Evolutionary conservation across 64 coral and sea anemone species (phyloP), one percentile per base, ranked within the genome.

Genomic region (Porites lutea): DNA sequence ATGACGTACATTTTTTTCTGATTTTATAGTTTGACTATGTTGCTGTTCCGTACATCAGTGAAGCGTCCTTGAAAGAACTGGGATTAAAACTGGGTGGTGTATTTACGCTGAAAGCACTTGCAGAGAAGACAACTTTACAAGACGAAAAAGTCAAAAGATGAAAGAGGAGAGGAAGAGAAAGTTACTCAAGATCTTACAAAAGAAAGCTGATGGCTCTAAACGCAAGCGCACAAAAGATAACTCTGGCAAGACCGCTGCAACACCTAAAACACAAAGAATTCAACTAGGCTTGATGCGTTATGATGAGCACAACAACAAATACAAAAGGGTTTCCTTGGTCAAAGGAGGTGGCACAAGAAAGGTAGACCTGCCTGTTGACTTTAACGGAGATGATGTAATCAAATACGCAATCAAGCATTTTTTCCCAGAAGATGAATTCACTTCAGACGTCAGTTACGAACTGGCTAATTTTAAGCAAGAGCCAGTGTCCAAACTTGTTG

Each of bases 391-490:
- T 19, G 78, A 82, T 19, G 78, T 82, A 4, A 82, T 82, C 15
- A 9, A 19, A 61, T 82, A 82, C 60, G 78, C 78, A 0, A 10
- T 59, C 19, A 82, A 82, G 18, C 47, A 61, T 0, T 82, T 82
- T 61, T 82, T 21, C 22, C 79, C 55, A 58, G 52, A 82, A 12
- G 78, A 60, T 59, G 53, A 60, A 55, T 82, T 14, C 52, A 82
- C 59, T 37, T 71, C 69, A 21, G 69, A 12, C 12, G 69, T 71
- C 69, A 71, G 5, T 71, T 82, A 60, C 13, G 55, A 82, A n/a
- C 52, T 82, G 18, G 79, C 18, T 6, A 82, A 82, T 44, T 82
- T 82, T 37, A 82, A 82, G 19, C 79, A 82, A 82, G 59, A 55
- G 27, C 53, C 22, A 60, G 55, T 62, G 59, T 19, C 19, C 52